Base-by-base conservation (phyloP, 2,113 vertebrate genomes). In the Dicentrarchus labrax region DNA sequence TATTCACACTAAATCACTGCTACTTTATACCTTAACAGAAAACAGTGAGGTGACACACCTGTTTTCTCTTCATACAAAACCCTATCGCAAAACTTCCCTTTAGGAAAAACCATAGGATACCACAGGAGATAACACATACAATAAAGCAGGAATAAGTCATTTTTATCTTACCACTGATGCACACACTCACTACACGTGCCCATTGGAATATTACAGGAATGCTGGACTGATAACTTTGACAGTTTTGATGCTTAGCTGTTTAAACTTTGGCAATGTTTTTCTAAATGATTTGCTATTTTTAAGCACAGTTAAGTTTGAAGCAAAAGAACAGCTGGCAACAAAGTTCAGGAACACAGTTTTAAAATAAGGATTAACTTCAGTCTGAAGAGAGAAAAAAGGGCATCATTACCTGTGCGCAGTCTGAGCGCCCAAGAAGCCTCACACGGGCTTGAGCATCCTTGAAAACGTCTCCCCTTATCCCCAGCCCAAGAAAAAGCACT, bases 371-470 rank as follows among this genome's bases (percentile, higher is more conserved):
- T 60, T 61, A 0, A 62, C 5, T 61, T 53, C 4, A 71, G 10
- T 45, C 4, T 48, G 41, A 81, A 30, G 47, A 9, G 19, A 74
- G 8, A 66, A 61, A 51, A 67, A 71, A 38, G 12, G 24, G 19
- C 53, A 47, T 68, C 43, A 89, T 87, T 94, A 96, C 95, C 94
- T 95, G 88, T 79, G 91, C 90, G 92, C 93, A 93, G 79, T 50
- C 78, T 80, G 61, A 82, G 93, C 93, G 91, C 92, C 75, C 72
- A 69, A 86, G 90, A 92, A 90, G 82, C 78, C 94, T 94, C 90
- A 94, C 87, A 73, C 82, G 82, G 82, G 83, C 93, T 83, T 89
- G 92, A 94, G 95, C 95, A 96, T 96, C 95, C 91, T 95, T 83
- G 84, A 89, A 90, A 92, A 88, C 83, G 56, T 77, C 90, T 91